Evolutionary conservation across 2,113 vertebrate species (phyloP).

Genomic region (Oreocharis arfaki): DNA sequence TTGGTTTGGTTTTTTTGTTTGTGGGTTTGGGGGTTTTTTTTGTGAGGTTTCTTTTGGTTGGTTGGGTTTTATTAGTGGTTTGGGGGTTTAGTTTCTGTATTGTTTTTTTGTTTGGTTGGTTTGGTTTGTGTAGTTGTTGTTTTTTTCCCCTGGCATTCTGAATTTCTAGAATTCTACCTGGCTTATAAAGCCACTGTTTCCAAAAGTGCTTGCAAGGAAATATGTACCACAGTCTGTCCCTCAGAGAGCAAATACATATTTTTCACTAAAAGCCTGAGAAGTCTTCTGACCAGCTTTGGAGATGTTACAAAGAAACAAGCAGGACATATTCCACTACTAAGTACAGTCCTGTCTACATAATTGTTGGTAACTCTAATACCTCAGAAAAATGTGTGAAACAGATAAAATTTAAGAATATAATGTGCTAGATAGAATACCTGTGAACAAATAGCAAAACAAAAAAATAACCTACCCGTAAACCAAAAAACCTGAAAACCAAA

Average conservation of each 20-base stretch:
- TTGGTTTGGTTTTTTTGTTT: background rate
- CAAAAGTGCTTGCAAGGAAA: background rate
- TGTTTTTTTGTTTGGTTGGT: background rate
- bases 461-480: rapidly evolving
- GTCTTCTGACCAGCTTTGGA: background rate
- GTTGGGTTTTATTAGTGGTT: background rate
- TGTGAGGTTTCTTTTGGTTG: background rate
- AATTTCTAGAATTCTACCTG: background rate
- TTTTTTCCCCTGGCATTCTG: background rate
- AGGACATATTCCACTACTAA: background rate
- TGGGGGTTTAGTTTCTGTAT: background rate
- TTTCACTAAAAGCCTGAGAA: background rate
- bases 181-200: background rate
- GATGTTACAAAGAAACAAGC: background rate
- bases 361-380: background rate
- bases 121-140: background rate
- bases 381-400: background rate
- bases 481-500: background rate
- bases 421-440: background rate
- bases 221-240: background rate
- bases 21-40: no score
- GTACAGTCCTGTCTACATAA: background rate
- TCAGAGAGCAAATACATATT: background rate
- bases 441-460: background rate
- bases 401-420: background rate